Conservation (phyloP, 2,797 vertebrate species). For the Parotocinclus haroldoi region DNA sequence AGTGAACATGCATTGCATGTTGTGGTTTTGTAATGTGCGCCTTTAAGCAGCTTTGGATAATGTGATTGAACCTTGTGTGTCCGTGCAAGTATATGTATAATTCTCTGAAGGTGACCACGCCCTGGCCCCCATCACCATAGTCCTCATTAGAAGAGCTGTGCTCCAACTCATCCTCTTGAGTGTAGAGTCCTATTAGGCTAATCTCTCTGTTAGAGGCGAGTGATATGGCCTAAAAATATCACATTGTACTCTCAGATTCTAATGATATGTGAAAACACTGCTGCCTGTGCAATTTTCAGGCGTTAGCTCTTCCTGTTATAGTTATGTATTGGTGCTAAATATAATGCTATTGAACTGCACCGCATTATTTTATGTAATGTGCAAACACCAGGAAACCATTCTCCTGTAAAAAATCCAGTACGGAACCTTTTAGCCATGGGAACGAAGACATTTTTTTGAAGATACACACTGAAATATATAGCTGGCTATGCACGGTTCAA, state of each 20-base stretch:
- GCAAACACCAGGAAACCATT: neutral
- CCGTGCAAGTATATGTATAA: neutral
- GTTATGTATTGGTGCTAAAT: neutral
- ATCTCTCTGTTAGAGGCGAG: slow-evolving; percentile 55
- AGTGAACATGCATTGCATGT: too few relatives aligned
- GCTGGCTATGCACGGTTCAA: too few relatives aligned
- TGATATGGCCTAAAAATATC: slow-evolving; percentile 25
- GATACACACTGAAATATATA: too few relatives aligned
- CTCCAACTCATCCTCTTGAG: slow-evolving; percentile 69
- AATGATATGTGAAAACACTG: neutral
- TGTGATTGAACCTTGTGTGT: neutral
- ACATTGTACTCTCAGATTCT: slow-evolving; percentile 2
- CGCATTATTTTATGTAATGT: neutral
- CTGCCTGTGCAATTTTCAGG: neutral
- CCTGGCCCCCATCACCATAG: slow-evolving; percentile 55
- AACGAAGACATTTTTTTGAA: too few relatives aligned
- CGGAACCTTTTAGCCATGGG: neutral
- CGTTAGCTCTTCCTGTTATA: neutral
- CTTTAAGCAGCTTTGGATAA: slow-evolving; percentile 19
- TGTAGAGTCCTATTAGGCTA: slow-evolving; percentile 73
- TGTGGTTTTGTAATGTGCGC: too few relatives aligned
- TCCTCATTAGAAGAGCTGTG: slow-evolving; percentile 63
- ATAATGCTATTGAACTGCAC: neutral
- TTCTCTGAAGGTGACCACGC: slow-evolving; percentile 52
- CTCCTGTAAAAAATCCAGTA: slow-evolving; percentile 1